Base-by-base conservation (phyloP, 2,797 vertebrate species). In the Sebastes hubbsi region DNA sequence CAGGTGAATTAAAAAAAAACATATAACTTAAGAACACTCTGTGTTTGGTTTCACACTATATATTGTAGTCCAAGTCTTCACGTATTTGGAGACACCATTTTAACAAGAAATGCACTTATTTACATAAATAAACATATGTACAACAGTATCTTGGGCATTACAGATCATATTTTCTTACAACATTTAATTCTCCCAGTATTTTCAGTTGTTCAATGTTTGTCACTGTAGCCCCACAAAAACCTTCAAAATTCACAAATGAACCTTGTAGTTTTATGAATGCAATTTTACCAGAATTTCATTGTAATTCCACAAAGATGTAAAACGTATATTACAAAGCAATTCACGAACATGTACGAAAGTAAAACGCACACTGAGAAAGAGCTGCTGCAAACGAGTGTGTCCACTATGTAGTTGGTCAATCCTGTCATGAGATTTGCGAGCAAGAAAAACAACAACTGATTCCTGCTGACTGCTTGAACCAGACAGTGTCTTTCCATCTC, bases 391-490 rank as follows among this genome's bases (percentile, higher is more conserved):
- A 91, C 94, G n/a, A 99, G 84, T 1, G 99, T 99, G 86, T 99
- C 95, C 38, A 98, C 66, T 1, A 93, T 49, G 12, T 96, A 86
- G 85, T 99, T 99, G 81, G 97, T 96, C 55, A 96, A 49, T 70
- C 98, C 99, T 1, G 99, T 99, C 93, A 97, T 94, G 59, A 99
- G 3, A 71, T 99, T 99, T 4, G 97, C 97, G 1, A 98, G 88
- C 85, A 99, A 88, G 90, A 99, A 99, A 89, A 97, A 99, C 0
- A 97, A 46, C 77, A 99, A 85, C 74, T 99, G 98, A 77, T 99
- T 99, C 92, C 96, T 97, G 93, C 95, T 97, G 66, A 99, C 90
- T 13, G 98, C 97, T 61, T 95, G 96, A 75, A 99, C 86, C 18
- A 99, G 94, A 87, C 99, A 99, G 4, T 73, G 5, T 25, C 77